Base-by-base conservation (phyloP, 2,888 invertebrate genomes). In the Escarpia spicata region DNA sequence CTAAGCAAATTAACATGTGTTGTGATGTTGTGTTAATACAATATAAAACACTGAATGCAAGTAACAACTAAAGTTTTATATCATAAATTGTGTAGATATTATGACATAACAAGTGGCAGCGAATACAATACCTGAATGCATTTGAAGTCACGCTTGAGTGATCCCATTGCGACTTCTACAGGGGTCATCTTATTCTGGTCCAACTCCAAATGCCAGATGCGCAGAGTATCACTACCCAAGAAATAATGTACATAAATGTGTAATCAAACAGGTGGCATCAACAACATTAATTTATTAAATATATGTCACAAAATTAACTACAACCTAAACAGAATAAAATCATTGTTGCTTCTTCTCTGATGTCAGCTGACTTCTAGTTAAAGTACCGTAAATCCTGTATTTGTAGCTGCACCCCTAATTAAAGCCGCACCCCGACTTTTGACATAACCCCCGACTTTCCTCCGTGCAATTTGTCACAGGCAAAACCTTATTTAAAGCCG, bases 101-200 rank as follows among this genome's bases (percentile, higher is more conserved):
- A 75, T 4, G 15, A 75, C 19, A 75, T 75, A 75, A 26, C 26
- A 75, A 75, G 19, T 75, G n/a, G n/a, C 6, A 75, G 75, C 19
- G 75, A 75, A 26, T 75, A 26, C 75, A 15, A 6, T 75, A 97
- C 97, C 94, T 97, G 97, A 94, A 98, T 97, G 94, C 98, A 98
- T 58, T 97, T 97, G 44, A 98, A 97, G 92, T 97, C 97, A 90
- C 99, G 97, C 92, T 98, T 98, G 94, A 98, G 97, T 96, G 98
- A 98, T 52, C 98, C 98, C 94, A 98, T 97, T 90, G 97, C 97
- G 2, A 98, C 98, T 95, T 98, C 98, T 44, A 97, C 97, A 0
- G 98, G 98, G 92, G 97, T 97, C 0, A 98, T 97, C 94, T 97
- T 96, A 95, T 98, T 97, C 94, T 97, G 97, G 92, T 97, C 97